These are phyloP conservation scores for Crypturellus undulatus DNA, from an alignment of 2,113 vertebrate species.

Conservation along the genomic window DNA sequence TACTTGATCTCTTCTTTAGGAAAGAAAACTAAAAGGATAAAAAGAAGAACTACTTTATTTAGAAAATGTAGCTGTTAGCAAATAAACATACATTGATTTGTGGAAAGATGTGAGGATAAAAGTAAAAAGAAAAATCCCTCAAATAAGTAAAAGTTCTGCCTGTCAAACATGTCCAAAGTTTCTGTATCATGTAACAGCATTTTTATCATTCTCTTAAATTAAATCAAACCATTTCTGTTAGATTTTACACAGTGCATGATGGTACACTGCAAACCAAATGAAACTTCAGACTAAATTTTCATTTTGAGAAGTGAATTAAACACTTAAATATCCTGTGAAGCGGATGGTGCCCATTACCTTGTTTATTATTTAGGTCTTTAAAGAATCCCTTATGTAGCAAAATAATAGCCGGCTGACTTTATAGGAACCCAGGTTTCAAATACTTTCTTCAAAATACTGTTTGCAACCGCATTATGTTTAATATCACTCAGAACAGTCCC, in stretches of 20 bases:
- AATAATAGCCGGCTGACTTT: conserved; percentile 19
- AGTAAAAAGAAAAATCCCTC: background rate
- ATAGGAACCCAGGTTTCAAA: conserved; percentile 33
- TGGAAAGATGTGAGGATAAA: background rate
- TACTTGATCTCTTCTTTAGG: background rate
- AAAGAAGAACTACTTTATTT: background rate
- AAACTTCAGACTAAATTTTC: conserved; percentile 25
- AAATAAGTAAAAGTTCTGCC: conserved; percentile 7
- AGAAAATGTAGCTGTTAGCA: background rate
- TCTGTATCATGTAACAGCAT: background rate
- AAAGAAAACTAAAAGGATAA: background rate
- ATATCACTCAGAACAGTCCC: conserved; percentile 5
- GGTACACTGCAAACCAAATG: background rate
- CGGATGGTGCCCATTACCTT: conserved; percentile 25
- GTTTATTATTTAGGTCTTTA: conserved; percentile 52
- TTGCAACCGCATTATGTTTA: background rate
- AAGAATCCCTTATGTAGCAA: conserved; percentile 38
- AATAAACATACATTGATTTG: background rate
- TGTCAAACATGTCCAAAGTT: background rate
- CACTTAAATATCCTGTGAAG: conserved; percentile 21
- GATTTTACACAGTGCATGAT: conserved; percentile 5
- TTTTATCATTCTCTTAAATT: conserved; percentile 38
- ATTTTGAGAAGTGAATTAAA: conserved; percentile 20
- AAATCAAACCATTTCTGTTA: conserved; percentile 1
- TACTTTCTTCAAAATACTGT: conserved; percentile 43